Evolutionary conservation across 2,888 invertebrate genomes (phyloP).

Genomic region (Rhimphoctona megacephalus): DNA sequence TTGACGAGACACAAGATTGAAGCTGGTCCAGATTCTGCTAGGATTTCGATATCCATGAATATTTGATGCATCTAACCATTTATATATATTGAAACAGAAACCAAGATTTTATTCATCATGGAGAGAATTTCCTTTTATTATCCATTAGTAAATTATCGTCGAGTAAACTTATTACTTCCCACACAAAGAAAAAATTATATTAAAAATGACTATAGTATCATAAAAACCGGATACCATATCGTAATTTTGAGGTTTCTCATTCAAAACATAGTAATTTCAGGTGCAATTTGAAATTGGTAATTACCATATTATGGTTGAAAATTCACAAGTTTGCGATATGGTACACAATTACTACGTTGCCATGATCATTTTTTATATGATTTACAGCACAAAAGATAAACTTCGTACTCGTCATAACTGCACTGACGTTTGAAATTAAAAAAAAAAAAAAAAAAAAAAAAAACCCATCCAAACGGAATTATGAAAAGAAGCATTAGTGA

Average conservation of each 20-base stretch:
- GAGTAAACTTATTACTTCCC: neutral
- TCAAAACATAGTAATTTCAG: neutral
- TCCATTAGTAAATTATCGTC: neutral
- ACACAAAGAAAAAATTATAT: neutral
- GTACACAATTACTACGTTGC: no score
- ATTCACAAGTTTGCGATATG: neutral
- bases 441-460: neutral
- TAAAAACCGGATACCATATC: neutral
- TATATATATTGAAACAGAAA: no score
- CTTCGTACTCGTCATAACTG: neutral
- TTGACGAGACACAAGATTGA: neutral
- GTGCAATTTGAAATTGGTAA: neutral
- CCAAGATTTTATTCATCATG: neutral
- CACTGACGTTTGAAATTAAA: neutral
- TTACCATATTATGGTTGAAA: neutral
- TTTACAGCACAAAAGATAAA: neutral
- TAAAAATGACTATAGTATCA: neutral
- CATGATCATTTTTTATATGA: no score
- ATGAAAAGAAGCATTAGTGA: neutral
- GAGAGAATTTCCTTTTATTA: neutral
- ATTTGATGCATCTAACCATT: neutral
- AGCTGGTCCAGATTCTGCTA: neutral
- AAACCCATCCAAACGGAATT: neutral
- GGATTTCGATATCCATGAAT: neutral
- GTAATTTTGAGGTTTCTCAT: neutral